These are phyloP conservation scores for Ametastegia equiseti DNA, from an alignment of 2,888 invertebrate species.

Conservation along the genomic window DNA sequence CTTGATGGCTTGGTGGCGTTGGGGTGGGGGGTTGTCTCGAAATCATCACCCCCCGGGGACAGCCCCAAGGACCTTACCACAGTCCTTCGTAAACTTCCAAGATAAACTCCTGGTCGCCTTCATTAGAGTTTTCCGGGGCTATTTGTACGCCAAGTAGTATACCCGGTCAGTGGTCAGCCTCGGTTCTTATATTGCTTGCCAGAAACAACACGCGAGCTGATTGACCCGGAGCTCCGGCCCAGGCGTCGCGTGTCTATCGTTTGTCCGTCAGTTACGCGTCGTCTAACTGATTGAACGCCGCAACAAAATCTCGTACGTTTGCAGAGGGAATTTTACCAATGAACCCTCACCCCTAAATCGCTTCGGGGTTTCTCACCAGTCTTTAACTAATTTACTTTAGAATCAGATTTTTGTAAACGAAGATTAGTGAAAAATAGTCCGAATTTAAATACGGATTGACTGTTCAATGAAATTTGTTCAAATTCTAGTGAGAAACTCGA, in stretches of 20 bases:
- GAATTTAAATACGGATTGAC: too few species aligned
- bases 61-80: constrained; percentile 59
- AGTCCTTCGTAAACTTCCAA: constrained; percentile 58
- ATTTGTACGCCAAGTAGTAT: constrained; percentile 60
- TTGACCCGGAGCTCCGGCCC: constrained; percentile 3
- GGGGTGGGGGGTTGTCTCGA: constrained; percentile 50
- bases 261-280: constrained; percentile 20
- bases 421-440: too few species aligned
- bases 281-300: constrained; percentile 16
- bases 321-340: neutral
- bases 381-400: too few species aligned
- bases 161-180: constrained; percentile 51
- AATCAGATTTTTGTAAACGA: too few species aligned
- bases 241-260: constrained; percentile 38
- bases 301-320: neutral
- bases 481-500: too few species aligned
- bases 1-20: constrained; percentile 16
- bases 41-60: constrained; percentile 67
- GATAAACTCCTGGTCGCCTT: constrained; percentile 73
- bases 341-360: neutral
- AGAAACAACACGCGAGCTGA: constrained; percentile 65
- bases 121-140: constrained; percentile 72
- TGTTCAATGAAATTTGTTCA: too few species aligned
- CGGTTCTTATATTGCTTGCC: constrained; percentile 66
- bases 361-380: too few species aligned